Evolutionary conservation across 1,140 invertebrate species (phyloP), one percentile per base, ranked within the genome.

Genomic region (Macrobrachium rosenbergii): DNA sequence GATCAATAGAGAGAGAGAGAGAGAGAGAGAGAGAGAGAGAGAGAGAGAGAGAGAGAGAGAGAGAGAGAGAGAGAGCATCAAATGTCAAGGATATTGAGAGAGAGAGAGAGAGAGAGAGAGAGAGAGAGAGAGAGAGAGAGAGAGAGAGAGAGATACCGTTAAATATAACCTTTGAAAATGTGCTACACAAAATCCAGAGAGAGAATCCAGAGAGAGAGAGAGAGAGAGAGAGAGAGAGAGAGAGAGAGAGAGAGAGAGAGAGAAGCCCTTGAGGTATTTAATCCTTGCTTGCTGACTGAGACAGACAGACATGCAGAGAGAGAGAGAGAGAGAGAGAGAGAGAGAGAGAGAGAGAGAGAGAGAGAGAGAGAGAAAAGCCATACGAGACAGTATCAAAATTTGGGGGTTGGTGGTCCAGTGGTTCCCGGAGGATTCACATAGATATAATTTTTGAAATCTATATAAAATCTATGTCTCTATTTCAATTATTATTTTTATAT

Each of bases 1-100:
- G 67, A 72, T 72, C n/a, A 72, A 72, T 72, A 72, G 19, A 10
- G 72, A 75, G 72, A 75, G 72, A 37, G 72, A 75, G 72, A 75
- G 72, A 75, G 8, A n/a, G 21, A 37, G 72, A 23, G 28, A 10
- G 72, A n/a, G 11, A 75, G 28, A 28, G 72, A 75, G 23, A 23
- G 72, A 37, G 5, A 75, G 14, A 37, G 8, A 75, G 19, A 72
- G 19, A 28, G 37, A 72, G 67, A 28, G 8, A 7, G 19, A 28
- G 8, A 7, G 67, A 7, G 7, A 19, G 37, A 28, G 37, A 19
- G 67, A 28, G 37, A 7, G 19, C 10, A 72, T 21, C 10, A 28
- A 19, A 28, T 11, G 67, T 72, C 10, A 72, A 19, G 37, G 37
- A 28, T n/a, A 72, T 21, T n/a, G 67, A 19, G 8, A 7, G 19